Base-by-base conservation (phyloP, 2,888 invertebrate genomes). In the Campoplex nolae region DNA sequence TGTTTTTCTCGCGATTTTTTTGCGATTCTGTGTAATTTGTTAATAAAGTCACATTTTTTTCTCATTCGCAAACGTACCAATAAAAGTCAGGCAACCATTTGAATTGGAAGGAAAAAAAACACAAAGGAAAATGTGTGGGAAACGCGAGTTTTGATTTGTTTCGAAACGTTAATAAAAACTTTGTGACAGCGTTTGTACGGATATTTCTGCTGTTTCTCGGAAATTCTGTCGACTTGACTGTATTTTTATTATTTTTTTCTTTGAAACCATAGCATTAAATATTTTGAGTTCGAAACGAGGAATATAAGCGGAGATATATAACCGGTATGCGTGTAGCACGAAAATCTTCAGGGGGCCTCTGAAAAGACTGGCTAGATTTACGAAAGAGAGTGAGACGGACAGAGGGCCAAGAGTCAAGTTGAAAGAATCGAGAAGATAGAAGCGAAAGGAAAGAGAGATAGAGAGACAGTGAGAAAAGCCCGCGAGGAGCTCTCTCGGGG, bases 291-390 rank as follows among this genome's bases (percentile, higher is more conserved):
- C 9, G 35, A 48, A 71, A 73, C 28, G 42, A 58, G 4, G 16
- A 11, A 79, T 58, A 58, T 23, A 42, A 76, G 42, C 45, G 32
- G n/a, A 32, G 16, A 62, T 35, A 73, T 35, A 73, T 82, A 86
- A 89, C 89, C 89, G 85, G 88, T 89, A 89, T 48, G 87, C 23
- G 84, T 87, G 87, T 78, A 76, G 88, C 82, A 77, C 23, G 32
- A 51, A 77, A 77, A 3, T 18, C 51, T 51, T 51, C 7, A 4
- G 18, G 51, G 51, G 51, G n/a, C 18, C 51, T 51, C 51, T 18
- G 45, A 51, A 51, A 51, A 51, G 16, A n/a, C 18, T 51, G 18
- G 51, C 51, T 28, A 58, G 58, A 28, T 58, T 58, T 58, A 58
- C 3, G 76, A 62, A 38, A 38, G n/a, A n/a, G 65, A 42, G 42